phyloP scores from a whole-genome alignment of 1,140 invertebrate genomes.

The Cyclargus thomasi region DNA sequence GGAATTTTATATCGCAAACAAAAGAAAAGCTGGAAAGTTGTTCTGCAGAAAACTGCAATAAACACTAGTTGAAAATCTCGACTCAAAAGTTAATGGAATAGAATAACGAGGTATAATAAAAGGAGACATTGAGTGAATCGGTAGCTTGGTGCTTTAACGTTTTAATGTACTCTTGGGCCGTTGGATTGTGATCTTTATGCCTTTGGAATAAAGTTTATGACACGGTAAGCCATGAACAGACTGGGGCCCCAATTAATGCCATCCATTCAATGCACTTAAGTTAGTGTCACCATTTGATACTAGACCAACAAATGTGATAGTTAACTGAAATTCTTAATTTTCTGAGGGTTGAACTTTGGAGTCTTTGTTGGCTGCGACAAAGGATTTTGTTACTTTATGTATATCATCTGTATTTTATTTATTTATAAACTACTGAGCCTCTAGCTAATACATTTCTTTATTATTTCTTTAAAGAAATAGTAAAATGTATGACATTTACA shows the following conservation, averaged over 20 bases:
- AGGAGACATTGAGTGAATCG: constrained; percentile 8
- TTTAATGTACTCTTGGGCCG: neutral
- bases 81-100: neutral
- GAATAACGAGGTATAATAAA: constrained; percentile 4
- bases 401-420: neutral
- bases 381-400: neutral
- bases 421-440: too few species aligned
- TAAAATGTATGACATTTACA: too few species aligned
- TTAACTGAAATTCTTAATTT: neutral
- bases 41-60: neutral
- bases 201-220: too few species aligned
- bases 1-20: neutral
- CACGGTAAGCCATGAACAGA: too few species aligned
- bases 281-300: neutral
- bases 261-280: neutral
- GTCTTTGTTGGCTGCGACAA: neutral
- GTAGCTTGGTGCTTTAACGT: neutral
- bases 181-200: too few species aligned
- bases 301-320: neutral
- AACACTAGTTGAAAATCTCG: neutral
- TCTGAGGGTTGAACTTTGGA: neutral
- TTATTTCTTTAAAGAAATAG: too few species aligned
- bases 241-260: neutral
- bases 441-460: too few species aligned
- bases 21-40: neutral